phyloP scores from a whole-genome alignment of 2,888 invertebrate genomes.

The Erebia epiphron region DNA sequence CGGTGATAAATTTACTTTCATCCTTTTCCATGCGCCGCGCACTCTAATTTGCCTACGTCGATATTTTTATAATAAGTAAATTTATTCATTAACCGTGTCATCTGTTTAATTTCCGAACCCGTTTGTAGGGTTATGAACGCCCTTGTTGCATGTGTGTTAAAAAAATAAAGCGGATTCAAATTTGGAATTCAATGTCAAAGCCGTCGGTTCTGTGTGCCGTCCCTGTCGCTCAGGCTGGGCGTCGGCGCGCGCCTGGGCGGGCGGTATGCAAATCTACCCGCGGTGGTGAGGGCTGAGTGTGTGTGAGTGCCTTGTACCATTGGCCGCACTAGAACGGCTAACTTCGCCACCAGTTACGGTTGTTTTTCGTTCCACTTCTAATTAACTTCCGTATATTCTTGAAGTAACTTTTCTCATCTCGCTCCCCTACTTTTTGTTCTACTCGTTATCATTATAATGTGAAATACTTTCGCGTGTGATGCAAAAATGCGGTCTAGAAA shows the following conservation, averaged over 20 bases:
- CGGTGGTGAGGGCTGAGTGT: constrained; percentile 68
- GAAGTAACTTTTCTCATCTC: constrained; percentile 82
- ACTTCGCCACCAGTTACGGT: constrained; percentile 84
- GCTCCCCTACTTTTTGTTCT: constrained; percentile 64
- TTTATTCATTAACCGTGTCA: constrained; percentile 21
- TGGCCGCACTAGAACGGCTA: constrained; percentile 82
- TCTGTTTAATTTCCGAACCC: constrained; percentile 25
- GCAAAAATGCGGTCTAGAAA: constrained; percentile 61
- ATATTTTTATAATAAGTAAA: constrained; percentile 30
- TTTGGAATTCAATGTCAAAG: constrained; percentile 59
- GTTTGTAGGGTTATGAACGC: constrained; percentile 27
- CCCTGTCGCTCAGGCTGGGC: constrained; percentile 80
- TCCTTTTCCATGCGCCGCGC: constrained; percentile 70
- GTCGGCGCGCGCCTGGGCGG: constrained; percentile 81
- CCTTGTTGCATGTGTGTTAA: constrained; percentile 29
- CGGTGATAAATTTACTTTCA: constrained; percentile 79
- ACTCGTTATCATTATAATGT: constrained; percentile 64
- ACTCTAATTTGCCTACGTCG: constrained; percentile 57
- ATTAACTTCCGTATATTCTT: constrained; percentile 83
- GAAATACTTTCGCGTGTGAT: constrained; percentile 72
- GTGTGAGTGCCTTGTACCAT: constrained; percentile 80
- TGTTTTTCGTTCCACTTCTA: constrained; percentile 83
- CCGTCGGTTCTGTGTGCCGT: constrained; percentile 62
- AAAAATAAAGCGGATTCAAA: constrained; percentile 43
- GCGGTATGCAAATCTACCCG: constrained; percentile 82